Conservation (phyloP, 2,113 vertebrate genomes). For the Ceratotherium simum region DNA sequence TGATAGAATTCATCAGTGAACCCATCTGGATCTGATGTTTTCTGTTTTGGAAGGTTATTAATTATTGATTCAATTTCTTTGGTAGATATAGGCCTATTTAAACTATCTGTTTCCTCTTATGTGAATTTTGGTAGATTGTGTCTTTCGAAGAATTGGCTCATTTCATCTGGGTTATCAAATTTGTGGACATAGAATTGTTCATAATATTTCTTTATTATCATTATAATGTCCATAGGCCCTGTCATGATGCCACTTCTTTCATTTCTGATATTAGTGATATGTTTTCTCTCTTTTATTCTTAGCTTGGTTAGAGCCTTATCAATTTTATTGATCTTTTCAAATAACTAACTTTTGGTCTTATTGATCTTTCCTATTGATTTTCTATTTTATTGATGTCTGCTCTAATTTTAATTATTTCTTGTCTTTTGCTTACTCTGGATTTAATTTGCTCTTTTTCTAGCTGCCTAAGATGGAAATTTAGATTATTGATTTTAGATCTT, state of each 20-base stretch:
- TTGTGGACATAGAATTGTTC: neutral
- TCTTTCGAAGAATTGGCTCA: neutral
- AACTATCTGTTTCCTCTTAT: neutral
- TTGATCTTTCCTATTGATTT: neutral
- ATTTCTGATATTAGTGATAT: neutral
- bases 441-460: neutral
- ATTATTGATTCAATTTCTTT: neutral
- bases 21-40: neutral
- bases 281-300: neutral
- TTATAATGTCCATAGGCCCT: neutral
- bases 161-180: neutral
- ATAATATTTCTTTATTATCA: neutral
- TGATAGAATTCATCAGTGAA: neutral
- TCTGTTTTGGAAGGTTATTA: neutral
- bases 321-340: neutral
- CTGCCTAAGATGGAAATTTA: neutral
- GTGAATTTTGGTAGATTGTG: neutral
- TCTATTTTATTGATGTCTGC: neutral
- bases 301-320: neutral
- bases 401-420: neutral
- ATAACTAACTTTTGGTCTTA: neutral
- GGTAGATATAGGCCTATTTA: neutral
- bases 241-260: neutral
- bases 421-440: neutral
- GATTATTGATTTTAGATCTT: neutral